Percentiles rank a stretch among this genome's conserved stretches.
Evolutionary conservation across 2,888 invertebrate genomes (phyloP).

Genomic region (Parnassius mnemosyne): DNA sequence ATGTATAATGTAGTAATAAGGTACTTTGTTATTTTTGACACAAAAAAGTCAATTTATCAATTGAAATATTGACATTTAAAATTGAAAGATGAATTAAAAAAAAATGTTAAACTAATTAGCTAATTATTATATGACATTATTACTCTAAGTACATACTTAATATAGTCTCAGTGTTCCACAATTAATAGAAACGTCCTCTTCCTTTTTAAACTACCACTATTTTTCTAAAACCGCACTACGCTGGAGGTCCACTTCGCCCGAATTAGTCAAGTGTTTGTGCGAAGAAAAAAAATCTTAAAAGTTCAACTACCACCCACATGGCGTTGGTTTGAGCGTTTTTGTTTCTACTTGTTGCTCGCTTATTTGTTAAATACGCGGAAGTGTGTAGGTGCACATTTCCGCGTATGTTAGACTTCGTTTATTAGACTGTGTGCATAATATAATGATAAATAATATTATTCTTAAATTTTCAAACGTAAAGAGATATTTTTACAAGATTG

Average conservation of each 20-base stretch:
- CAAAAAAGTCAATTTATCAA: too few species aligned
- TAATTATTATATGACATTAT: background rate
- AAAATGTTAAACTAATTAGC: too few species aligned
- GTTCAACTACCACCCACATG: slow-evolving; percentile 61
- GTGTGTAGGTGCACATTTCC: background rate
- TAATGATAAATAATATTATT: background rate
- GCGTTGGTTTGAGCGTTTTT: slow-evolving; percentile 29
- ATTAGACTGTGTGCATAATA: background rate
- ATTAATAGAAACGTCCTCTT: too few species aligned
- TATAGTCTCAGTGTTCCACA: background rate
- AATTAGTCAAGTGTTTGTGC: slow-evolving; percentile 53
- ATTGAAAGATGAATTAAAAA: too few species aligned
- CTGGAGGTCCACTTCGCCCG: slow-evolving; percentile 66
- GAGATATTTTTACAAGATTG: too few species aligned
- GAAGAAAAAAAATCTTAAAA: slow-evolving; percentile 49
- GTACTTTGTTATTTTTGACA: too few species aligned
- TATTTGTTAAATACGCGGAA: slow-evolving; percentile 7
- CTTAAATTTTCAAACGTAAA: too few species aligned
- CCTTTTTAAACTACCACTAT: background rate
- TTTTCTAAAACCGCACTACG: slow-evolving; percentile 39
- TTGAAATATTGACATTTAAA: too few species aligned
- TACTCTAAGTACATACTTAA: background rate
- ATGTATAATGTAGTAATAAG: too few species aligned
- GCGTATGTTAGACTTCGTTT: background rate
- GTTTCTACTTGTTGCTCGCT: background rate